Evolutionary conservation across 2,797 vertebrate species (phyloP).

Genomic region (Enteromius radiatus): DNA sequence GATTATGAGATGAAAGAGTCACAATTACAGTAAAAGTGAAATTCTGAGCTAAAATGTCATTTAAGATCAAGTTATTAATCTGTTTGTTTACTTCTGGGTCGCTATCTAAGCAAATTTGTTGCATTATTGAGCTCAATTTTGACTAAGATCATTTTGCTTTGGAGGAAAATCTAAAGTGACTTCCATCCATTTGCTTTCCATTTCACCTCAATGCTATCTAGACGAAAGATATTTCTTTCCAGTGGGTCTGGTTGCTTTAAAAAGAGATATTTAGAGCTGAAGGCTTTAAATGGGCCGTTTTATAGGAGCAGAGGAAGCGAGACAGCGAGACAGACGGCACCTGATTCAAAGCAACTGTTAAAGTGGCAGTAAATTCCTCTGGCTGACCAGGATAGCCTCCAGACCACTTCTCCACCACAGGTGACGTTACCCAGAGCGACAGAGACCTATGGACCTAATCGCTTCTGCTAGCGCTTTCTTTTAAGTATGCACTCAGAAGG

Average conservation of each 20-base stretch:
- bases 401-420: slow-evolving; percentile 43
- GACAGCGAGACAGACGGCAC: slow-evolving; percentile 17
- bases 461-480: slow-evolving; percentile 24
- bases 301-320: slow-evolving; percentile 17
- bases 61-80: background rate
- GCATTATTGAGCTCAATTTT: background rate
- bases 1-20: background rate
- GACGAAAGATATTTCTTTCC: slow-evolving; percentile 7
- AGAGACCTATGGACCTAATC: slow-evolving; percentile 42
- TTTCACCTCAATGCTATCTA: background rate
- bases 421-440: slow-evolving; percentile 44
- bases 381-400: slow-evolving; percentile 30
- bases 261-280: slow-evolving; percentile 12
- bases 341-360: slow-evolving; percentile 29
- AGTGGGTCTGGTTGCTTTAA: background rate
- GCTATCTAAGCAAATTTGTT: background rate
- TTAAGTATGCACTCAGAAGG: slow-evolving; percentile 46
- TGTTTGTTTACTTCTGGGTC: background rate
- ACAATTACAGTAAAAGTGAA: background rate
- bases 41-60: background rate
- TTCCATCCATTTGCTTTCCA: background rate
- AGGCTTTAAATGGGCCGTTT: slow-evolving; percentile 32
- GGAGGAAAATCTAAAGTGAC: background rate
- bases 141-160: background rate
- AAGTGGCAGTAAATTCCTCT: slow-evolving; percentile 46